phyloP scores from a whole-genome alignment of 2,888 invertebrate genomes.

The Drosophila subquinaria region DNA sequence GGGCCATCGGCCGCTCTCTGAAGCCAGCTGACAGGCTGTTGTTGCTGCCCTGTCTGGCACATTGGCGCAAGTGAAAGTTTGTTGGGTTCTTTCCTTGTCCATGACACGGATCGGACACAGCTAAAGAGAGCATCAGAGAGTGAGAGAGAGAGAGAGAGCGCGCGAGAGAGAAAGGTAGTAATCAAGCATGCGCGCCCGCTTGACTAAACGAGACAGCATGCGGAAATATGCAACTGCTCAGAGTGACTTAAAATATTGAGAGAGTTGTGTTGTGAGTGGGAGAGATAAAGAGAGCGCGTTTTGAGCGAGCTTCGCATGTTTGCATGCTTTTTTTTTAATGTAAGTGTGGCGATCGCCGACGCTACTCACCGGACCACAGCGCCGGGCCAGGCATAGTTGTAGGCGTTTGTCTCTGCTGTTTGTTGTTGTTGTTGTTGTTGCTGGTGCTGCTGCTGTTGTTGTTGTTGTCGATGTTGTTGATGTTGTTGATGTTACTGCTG shows the following conservation, averaged over 20 bases:
- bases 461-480: constrained; percentile 2
- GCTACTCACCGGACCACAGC: constrained; percentile 85
- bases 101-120: constrained; percentile 59
- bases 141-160: constrained; percentile 1
- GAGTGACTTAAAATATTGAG: constrained; percentile 20
- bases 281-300: constrained; percentile 34
- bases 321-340: constrained; percentile 6
- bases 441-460: not conserved
- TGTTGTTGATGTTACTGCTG: not conserved
- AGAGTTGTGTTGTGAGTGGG: constrained; percentile 1
- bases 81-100: constrained; percentile 70
- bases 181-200: constrained; percentile 33
- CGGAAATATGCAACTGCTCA: constrained; percentile 64
- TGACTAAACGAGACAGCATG: constrained; percentile 54
- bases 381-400: constrained; percentile 86
- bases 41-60: constrained; percentile 16
- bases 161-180: constrained; percentile 19
- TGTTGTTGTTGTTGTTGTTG: constrained; percentile 9
- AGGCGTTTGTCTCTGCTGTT: constrained; percentile 69
- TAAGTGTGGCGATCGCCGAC: constrained; percentile 34
- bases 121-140: constrained; percentile 14
- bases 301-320: constrained; percentile 26
- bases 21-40: constrained; percentile 45
- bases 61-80: constrained; percentile 73
- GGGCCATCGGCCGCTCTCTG: constrained; percentile 27